phyloP scores from a whole-genome alignment of 2,113 vertebrate genomes.

The Campylomormyrus numenius region DNA sequence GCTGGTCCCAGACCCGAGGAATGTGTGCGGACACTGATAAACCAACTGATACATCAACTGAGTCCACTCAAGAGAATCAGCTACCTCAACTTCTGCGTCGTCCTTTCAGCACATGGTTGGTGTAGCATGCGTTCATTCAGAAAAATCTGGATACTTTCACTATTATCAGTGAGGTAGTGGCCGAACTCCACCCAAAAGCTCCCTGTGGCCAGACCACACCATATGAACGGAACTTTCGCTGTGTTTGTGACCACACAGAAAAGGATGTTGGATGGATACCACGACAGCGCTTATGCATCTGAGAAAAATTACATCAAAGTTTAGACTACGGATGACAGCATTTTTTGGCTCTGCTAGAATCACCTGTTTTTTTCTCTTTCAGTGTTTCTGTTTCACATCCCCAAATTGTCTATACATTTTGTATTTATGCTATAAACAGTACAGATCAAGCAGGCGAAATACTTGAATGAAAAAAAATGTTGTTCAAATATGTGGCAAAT shows the following conservation, averaged over 20 bases:
- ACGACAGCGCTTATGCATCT: background rate
- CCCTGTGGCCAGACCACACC: constrained; percentile 2
- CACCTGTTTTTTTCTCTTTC: background rate
- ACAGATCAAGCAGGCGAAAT: background rate
- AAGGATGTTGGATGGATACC: background rate
- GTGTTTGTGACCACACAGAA: constrained; percentile 13
- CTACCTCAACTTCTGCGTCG: background rate
- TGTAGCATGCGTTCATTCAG: background rate
- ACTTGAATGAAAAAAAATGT: background rate
- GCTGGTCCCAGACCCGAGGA: constrained; percentile 1
- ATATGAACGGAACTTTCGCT: background rate
- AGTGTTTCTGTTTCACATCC: background rate
- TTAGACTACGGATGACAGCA: background rate
- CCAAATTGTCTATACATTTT: background rate
- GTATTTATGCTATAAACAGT: background rate
- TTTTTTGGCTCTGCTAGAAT: background rate
- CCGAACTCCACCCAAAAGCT: background rate
- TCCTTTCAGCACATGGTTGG: background rate
- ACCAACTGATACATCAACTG: background rate
- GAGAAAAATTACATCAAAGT: background rate
- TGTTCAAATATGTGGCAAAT: background rate
- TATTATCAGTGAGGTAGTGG: background rate
- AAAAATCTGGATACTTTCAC: background rate
- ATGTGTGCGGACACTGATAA: background rate
- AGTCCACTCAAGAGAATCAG: background rate